These are phyloP conservation scores for Poecilus cupreus DNA, from an alignment of 2,888 invertebrate species.

Conservation along the genomic window DNA sequence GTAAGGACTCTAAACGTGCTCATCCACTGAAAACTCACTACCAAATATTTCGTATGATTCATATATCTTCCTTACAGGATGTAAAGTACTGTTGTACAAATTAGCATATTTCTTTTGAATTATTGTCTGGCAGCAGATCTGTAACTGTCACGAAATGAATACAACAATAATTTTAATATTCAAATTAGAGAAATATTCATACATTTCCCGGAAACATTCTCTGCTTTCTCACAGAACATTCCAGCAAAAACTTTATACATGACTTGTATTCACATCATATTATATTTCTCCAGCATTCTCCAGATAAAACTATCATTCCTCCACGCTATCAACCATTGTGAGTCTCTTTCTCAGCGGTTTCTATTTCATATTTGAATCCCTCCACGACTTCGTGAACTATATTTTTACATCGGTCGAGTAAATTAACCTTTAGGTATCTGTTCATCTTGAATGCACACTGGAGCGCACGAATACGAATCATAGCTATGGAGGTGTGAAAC, in stretches of 20 bases:
- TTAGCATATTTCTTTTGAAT: too few relatives aligned
- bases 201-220: not conserved
- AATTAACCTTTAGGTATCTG: slow-evolving; percentile 26
- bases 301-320: not conserved
- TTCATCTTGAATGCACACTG: slow-evolving; percentile 7
- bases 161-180: not conserved
- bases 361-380: not conserved
- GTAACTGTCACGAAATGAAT: not conserved
- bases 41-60: too few relatives aligned
- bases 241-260: not conserved
- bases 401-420: not conserved
- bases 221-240: not conserved
- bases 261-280: not conserved
- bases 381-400: not conserved
- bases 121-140: not conserved
- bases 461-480: not conserved
- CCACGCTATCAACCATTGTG: not conserved
- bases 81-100: too few relatives aligned
- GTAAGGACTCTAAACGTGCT: too few relatives aligned
- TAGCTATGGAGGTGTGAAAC: slow-evolving; percentile 9
- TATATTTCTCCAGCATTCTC: not conserved
- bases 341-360: not conserved
- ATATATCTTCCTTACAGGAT: too few relatives aligned
- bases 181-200: not conserved
- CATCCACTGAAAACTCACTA: too few relatives aligned